Evolutionary conservation across 2,888 invertebrate species (phyloP).

Genomic region (Drosophila koepferae): DNA sequence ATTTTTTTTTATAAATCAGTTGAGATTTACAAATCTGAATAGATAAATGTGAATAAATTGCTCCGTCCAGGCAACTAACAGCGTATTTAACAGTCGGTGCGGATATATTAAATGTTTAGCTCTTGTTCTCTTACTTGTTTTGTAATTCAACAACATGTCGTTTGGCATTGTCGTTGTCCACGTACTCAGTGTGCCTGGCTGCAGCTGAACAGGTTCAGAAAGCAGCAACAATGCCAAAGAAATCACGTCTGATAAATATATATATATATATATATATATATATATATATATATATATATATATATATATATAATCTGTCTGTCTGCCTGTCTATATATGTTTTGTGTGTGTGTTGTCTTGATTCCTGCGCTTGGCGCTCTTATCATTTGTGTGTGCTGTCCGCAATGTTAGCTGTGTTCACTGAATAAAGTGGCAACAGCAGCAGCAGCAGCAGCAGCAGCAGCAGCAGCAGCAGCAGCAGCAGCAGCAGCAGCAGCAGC

Average conservation of each 20-base stretch:
- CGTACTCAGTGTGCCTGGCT: slow-evolving; percentile 49
- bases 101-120: slow-evolving; percentile 25
- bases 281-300: slow-evolving; percentile 49
- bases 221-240: slow-evolving; percentile 53
- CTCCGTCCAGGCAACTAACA: no score
- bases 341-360: slow-evolving; percentile 47
- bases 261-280: slow-evolving; percentile 12
- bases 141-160: slow-evolving; percentile 76
- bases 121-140: slow-evolving; percentile 59
- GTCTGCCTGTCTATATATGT: slow-evolving; percentile 37
- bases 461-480: neutral
- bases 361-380: slow-evolving; percentile 62
- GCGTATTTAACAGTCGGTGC: slow-evolving; percentile 34
- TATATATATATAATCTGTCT: slow-evolving; percentile 10
- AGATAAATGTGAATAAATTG: no score
- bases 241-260: slow-evolving; percentile 70
- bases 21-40: no score
- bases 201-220: slow-evolving; percentile 73
- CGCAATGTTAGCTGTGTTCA: slow-evolving; percentile 40
- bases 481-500: slow-evolving; percentile 20
- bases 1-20: no score
- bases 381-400: slow-evolving; percentile 57
- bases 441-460: slow-evolving; percentile 3
- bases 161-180: slow-evolving; percentile 61
- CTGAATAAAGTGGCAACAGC: slow-evolving; percentile 32